phyloP scores from a whole-genome alignment of 2,888 invertebrate species.

The Amphipyra tragopoginis region DNA sequence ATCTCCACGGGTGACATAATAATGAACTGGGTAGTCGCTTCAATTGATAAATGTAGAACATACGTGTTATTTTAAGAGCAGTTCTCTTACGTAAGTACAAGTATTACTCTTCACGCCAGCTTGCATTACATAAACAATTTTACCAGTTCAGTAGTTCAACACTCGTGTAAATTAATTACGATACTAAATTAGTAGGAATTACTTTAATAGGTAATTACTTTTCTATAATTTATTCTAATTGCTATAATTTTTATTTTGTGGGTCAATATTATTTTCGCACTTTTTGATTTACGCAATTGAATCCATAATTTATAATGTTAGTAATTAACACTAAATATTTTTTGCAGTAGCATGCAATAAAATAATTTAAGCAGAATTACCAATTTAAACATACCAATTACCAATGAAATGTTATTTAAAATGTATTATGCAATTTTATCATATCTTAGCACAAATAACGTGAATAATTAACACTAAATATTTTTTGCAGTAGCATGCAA shows the following conservation, averaged over 20 bases:
- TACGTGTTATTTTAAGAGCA: not conserved
- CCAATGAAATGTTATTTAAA: too few relatives aligned
- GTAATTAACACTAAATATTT: not conserved
- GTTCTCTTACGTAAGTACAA: conserved; percentile 22
- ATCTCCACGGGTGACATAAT: too few relatives aligned
- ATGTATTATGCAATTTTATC: too few relatives aligned
- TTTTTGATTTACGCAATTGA: not conserved
- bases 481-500: too few relatives aligned
- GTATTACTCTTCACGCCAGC: conserved; percentile 8
- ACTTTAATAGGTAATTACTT: conserved; percentile 4
- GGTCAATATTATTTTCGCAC: not conserved
- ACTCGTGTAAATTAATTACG: not conserved
- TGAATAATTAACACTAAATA: not conserved
- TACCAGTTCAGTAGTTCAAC: conserved; percentile 18
- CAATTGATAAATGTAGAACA: conserved; percentile 10
- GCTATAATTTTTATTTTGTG: not conserved
- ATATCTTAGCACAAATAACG: too few relatives aligned
- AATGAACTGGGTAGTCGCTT: not conserved
- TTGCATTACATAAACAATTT: conserved; percentile 27
- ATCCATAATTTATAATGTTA: not conserved
- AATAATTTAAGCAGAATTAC: too few relatives aligned
- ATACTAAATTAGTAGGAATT: not conserved
- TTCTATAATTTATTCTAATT: not conserved
- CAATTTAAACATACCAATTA: too few relatives aligned
- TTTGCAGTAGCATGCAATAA: too few relatives aligned